phyloP scores from a whole-genome alignment of 2,113 vertebrate species.

The Marmota flaviventris region DNA sequence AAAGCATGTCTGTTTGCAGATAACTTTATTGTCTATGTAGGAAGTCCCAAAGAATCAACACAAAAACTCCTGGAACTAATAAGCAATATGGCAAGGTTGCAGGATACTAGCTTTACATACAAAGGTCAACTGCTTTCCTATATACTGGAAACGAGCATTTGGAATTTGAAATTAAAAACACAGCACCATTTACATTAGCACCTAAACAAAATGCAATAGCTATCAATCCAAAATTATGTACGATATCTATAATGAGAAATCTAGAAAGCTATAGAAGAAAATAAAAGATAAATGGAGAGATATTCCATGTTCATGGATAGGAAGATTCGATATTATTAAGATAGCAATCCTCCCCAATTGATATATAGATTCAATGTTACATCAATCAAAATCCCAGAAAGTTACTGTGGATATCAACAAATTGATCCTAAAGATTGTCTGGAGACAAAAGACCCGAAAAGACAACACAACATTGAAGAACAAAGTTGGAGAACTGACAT shows the following conservation, averaged over 20 bases:
- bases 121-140: conserved; percentile 14
- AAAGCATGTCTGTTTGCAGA: not conserved
- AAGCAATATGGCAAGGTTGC: not conserved
- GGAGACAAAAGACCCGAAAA: not conserved
- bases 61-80: not conserved
- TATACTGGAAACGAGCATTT: not conserved
- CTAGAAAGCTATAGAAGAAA: not conserved
- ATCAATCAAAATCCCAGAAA: not conserved
- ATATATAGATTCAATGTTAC: not conserved
- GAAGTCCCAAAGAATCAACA: conserved; percentile 31
- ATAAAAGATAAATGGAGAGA: not conserved
- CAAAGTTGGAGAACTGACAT: conserved; percentile 8
- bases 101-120: not conserved
- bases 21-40: not conserved
- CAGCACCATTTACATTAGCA: not conserved
- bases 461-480: not conserved
- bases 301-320: not conserved
- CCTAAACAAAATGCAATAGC: not conserved
- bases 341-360: not conserved
- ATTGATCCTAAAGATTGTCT: conserved; percentile 20
- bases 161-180: conserved; percentile 55
- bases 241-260: not conserved
- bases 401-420: not conserved
- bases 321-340: not conserved
- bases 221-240: conserved; percentile 33